These are phyloP conservation scores for Leptinotarsa tumamoca DNA, from an alignment of 2,888 invertebrate species.

Conservation along the genomic window DNA sequence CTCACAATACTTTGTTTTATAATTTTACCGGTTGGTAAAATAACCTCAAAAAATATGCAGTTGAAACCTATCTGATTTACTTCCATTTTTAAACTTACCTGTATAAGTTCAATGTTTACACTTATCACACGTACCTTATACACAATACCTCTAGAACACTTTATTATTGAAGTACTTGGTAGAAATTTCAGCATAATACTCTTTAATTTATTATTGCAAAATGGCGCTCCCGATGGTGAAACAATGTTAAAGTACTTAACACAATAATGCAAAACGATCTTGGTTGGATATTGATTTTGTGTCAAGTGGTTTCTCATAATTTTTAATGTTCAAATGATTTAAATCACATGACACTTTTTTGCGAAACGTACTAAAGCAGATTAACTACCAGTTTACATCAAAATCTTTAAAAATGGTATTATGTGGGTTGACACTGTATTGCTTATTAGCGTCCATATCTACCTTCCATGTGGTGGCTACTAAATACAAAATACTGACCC, in stretches of 20 bases:
- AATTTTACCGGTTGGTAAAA: background rate
- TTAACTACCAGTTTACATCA: slow-evolving; percentile 5
- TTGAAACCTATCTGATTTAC: background rate
- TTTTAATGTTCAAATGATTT: slow-evolving; percentile 10
- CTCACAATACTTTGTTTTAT: background rate
- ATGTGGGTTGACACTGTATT: background rate
- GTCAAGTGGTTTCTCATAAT: background rate
- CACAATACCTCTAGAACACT: background rate
- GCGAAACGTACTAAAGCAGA: slow-evolving; percentile 5
- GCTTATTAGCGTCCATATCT: too few species aligned
- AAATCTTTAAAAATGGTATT: slow-evolving; percentile 6
- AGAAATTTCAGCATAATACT: background rate
- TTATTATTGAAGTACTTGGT: slow-evolving; percentile 3
- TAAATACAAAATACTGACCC: too few species aligned
- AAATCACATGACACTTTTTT: slow-evolving; percentile 7
- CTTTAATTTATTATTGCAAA: background rate
- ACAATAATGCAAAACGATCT: slow-evolving; percentile 7
- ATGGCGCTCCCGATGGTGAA: slow-evolving; percentile 7
- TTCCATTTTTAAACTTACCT: background rate
- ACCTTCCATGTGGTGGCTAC: too few species aligned
- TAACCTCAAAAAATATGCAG: background rate
- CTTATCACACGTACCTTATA: background rate
- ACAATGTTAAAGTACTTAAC: slow-evolving; percentile 5
- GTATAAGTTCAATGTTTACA: background rate
- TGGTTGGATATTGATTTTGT: slow-evolving; percentile 1